Evolutionary conservation across 1,140 invertebrate species (phyloP).

Genomic region (Streblospio benedicti): DNA sequence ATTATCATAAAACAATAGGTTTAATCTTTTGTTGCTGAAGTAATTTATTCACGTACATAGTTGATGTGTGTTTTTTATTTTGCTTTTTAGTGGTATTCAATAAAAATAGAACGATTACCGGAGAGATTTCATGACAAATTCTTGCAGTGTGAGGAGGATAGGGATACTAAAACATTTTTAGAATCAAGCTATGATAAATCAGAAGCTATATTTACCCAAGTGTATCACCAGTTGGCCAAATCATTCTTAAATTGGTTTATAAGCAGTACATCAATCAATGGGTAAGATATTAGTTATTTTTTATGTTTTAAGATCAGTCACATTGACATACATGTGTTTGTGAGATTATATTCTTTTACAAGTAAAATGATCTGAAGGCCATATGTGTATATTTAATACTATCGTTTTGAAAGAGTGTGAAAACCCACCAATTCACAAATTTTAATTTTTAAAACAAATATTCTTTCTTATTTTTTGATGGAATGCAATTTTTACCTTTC

Average conservation of each 20-base stretch:
- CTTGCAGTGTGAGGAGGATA: slow-evolving; percentile 57
- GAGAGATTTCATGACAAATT: slow-evolving; percentile 46
- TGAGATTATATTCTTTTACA: too few relatives aligned
- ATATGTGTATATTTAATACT: not conserved
- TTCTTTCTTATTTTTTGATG: too few relatives aligned
- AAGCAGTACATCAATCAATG: slow-evolving; percentile 74
- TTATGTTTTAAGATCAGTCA: not conserved
- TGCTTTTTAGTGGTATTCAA: slow-evolving; percentile 33
- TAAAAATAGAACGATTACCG: slow-evolving; percentile 24
- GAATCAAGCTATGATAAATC: slow-evolving; percentile 62
- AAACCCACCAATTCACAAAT: too few relatives aligned
- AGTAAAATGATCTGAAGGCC: not conserved
- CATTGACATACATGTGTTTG: too few relatives aligned
- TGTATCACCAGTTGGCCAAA: slow-evolving; percentile 64
- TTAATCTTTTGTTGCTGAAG: too few relatives aligned
- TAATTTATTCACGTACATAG: too few relatives aligned
- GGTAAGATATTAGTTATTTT: slow-evolving; percentile 55
- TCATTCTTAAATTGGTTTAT: slow-evolving; percentile 65
- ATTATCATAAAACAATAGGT: too few relatives aligned
- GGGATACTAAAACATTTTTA: slow-evolving; percentile 64
- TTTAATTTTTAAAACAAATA: too few relatives aligned
- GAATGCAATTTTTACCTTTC: slow-evolving; percentile 44
- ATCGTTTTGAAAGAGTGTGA: too few relatives aligned
- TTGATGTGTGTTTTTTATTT: too few relatives aligned
- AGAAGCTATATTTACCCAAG: slow-evolving; percentile 64